These are phyloP conservation scores for Ypsolopha scabrella DNA, from an alignment of 2,888 invertebrate species.

Conservation along the genomic window DNA sequence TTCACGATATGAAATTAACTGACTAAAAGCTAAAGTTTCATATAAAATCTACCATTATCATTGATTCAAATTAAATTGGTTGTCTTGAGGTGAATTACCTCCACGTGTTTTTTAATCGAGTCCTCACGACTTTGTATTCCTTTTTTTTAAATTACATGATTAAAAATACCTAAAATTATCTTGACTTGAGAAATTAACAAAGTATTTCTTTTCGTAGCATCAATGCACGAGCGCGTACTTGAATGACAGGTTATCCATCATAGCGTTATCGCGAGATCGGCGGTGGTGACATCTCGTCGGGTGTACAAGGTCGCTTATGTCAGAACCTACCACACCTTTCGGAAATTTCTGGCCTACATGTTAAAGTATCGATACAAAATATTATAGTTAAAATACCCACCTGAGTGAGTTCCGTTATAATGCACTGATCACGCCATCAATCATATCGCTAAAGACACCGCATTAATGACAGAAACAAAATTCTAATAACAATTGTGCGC, in stretches of 20 bases:
- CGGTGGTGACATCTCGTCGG: neutral
- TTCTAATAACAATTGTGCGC: constrained; percentile 7
- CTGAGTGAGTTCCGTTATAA: neutral
- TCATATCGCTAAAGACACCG: constrained; percentile 13
- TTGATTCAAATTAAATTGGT: too few relatives aligned
- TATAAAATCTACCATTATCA: too few relatives aligned
- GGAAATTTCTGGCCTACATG: neutral
- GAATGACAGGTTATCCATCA: constrained; percentile 8
- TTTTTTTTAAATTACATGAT: too few relatives aligned
- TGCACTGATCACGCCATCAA: constrained; percentile 11
- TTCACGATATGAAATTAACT: too few relatives aligned
- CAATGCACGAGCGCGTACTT: neutral
- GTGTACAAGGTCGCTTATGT: constrained; percentile 2
- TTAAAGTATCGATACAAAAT: too few relatives aligned
- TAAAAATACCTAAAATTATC: neutral
- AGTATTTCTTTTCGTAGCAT: neutral
- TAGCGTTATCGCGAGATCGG: constrained; percentile 1
- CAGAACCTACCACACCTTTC: neutral
- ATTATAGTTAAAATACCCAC: too few relatives aligned
- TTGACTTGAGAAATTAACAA: neutral
- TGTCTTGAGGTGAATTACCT: too few relatives aligned
- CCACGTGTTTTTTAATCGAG: too few relatives aligned
- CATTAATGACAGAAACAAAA: constrained; percentile 10
- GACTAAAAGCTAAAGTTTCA: too few relatives aligned
- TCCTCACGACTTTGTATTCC: too few relatives aligned